Percentiles rank a stretch among this genome's conserved stretches.
These are phyloP conservation scores for Tenrec ecaudatus DNA, from an alignment of 2,113 vertebrate species.

Conservation along the genomic window DNA sequence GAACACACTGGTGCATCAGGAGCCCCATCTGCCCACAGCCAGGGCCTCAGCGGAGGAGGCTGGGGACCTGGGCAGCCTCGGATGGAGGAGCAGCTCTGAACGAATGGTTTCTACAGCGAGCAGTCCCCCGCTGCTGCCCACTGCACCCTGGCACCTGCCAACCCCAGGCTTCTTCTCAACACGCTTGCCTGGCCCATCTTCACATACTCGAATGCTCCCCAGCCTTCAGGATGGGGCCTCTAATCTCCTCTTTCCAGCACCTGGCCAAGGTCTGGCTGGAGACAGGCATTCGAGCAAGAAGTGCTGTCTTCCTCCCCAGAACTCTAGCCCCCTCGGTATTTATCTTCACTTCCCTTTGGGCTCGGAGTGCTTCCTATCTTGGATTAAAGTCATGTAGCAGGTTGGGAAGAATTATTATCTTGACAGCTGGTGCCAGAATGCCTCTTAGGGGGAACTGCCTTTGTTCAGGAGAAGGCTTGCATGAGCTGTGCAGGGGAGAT, in stretches of 20 bases:
- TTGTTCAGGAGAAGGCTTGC: constrained; percentile 73
- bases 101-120: not conserved
- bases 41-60: not conserved
- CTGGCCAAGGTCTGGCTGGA: constrained; percentile 39
- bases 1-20: not conserved
- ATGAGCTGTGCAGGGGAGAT: constrained; percentile 57
- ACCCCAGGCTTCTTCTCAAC: not conserved
- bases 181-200: not conserved
- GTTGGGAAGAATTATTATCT: constrained; percentile 77
- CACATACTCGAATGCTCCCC: not conserved
- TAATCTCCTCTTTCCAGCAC: constrained; percentile 65
- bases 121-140: not conserved
- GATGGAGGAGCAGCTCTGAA: not conserved
- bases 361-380: constrained; percentile 66
- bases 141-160: not conserved
- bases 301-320: constrained; percentile 53
- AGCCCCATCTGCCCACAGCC: not conserved
- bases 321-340: constrained; percentile 4
- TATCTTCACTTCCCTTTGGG: constrained; percentile 69
- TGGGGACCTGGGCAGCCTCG: not conserved
- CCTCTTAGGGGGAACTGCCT: constrained; percentile 72
- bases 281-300: not conserved
- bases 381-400: constrained; percentile 71
- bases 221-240: not conserved
- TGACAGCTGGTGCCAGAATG: constrained; percentile 78